Evolutionary conservation across 2,797 vertebrate species (phyloP).

Genomic region (Ispidina lecontei): DNA sequence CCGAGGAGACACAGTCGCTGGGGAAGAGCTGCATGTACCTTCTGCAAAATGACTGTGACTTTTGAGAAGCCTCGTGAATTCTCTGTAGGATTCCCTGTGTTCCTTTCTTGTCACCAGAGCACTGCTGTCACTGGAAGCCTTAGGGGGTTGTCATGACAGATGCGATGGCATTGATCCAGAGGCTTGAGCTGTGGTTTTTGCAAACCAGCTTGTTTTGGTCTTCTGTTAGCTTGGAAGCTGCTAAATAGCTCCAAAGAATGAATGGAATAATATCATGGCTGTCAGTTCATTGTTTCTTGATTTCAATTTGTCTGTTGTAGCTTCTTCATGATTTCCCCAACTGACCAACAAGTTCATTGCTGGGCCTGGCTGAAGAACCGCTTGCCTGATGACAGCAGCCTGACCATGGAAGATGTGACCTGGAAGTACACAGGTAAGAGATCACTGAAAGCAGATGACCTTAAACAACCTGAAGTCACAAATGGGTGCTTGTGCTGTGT

Average conservation of each 20-base stretch:
- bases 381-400: constrained; percentile 88
- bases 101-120: background rate
- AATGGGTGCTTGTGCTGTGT: background rate
- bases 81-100: background rate
- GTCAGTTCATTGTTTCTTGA: background rate
- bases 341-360: constrained; percentile 97
- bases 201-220: background rate
- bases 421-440: constrained; percentile 97
- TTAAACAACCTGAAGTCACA: background rate
- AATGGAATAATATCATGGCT: background rate
- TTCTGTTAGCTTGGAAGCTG: background rate
- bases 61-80: background rate
- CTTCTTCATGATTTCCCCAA: constrained; percentile 98
- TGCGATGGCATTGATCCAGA: background rate
- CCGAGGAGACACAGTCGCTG: background rate
- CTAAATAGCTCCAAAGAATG: background rate
- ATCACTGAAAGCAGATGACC: background rate
- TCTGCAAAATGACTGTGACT: background rate
- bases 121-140: background rate
- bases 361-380: constrained; percentile 96
- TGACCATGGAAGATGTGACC: constrained; percentile 94
- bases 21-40: background rate
- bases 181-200: background rate
- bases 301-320: constrained; percentile 72
- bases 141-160: background rate